Evolutionary conservation across 2,797 vertebrate genomes (phyloP), one percentile per base, ranked within the genome.

Genomic region (Enteromius paludinosus): DNA sequence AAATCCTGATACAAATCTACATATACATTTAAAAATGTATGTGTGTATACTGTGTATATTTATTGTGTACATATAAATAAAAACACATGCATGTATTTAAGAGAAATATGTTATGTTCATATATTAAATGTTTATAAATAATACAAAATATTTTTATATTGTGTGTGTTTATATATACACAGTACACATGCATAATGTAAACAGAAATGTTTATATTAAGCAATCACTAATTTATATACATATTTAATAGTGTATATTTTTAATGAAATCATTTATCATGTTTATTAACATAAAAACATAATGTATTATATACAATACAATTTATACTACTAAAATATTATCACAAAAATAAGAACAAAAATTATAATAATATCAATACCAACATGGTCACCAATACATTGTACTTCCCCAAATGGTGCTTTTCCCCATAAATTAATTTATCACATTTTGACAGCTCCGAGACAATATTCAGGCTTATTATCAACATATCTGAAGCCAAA

Each of bases 401-500:
- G 56, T 47, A 45, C n/a, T 7, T 77, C 56, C 1, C 4, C 62
- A 25, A 6, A 62, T 28, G 17, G 6, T 25, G 3, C 17, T 43
- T 62, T 76, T 62, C 33, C 9, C 0, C 33, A 20, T 38, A 30
- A 64, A 64, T 28, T n/a, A 20, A 28, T 41, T 69, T 1, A 30
- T 61, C 28, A 62, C 17, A 30, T 65, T 74, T 52, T 54, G 59
- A 65, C 70, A 43, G 45, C 61, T 66, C 4, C 11, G 33, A 49
- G 45, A 30, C 25, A 11, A 23, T 56, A 65, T 74, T 41, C 33
- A 54, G 45, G 68, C 30, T 66, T 41, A 74, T 72, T 74, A 54
- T 54, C 45, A 66, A n/a, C 49, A 59, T 61, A 20, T 71, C 38
- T 23, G 54, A 82, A 68, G 79, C 69, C 41, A 64, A 45, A 49